These are phyloP conservation scores for Aurelia sp. DNA, from an alignment of 30 jellyfish, hydroid and myxozoan genomes.

Conservation along the genomic window DNA sequence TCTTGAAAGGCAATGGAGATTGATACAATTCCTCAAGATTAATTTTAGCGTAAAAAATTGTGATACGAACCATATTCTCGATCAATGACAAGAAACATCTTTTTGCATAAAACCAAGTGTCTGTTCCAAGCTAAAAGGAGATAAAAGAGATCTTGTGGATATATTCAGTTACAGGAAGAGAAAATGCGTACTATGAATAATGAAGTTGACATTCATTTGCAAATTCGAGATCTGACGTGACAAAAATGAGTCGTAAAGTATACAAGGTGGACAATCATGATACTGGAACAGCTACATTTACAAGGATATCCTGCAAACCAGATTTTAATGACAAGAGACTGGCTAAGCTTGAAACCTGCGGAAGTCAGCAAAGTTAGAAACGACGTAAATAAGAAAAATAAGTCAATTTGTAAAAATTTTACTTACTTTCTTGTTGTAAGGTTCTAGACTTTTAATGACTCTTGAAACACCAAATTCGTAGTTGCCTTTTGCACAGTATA, in stretches of 20 bases:
- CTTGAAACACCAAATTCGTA: slow-evolving; percentile 95
- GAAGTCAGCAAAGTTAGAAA: no score
- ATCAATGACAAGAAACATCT: slow-evolving; percentile 89
- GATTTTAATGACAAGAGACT: no score
- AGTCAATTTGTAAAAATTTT: no score
- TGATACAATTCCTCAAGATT: background rate
- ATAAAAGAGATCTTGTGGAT: background rate
- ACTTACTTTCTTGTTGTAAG: slow-evolving; percentile 84
- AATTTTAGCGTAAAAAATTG: background rate
- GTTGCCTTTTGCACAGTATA: slow-evolving; percentile 95
- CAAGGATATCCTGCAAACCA: no score
- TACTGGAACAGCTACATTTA: no score
- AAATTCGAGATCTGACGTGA: no score
- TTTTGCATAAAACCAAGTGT: slow-evolving; percentile 96
- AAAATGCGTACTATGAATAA: no score
- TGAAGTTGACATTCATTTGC: no score
- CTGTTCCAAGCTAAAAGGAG: slow-evolving; percentile 88
- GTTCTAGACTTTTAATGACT: slow-evolving; percentile 91
- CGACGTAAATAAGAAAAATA: no score
- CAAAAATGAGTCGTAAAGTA: no score
- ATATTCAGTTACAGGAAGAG: background rate
- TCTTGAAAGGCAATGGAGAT: background rate
- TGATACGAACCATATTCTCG: slow-evolving; percentile 84
- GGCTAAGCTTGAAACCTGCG: no score
- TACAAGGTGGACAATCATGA: no score